These are phyloP conservation scores for Caenorhabditis afra DNA, from an alignment of 2,888 invertebrate genomes.

Conservation along the genomic window DNA sequence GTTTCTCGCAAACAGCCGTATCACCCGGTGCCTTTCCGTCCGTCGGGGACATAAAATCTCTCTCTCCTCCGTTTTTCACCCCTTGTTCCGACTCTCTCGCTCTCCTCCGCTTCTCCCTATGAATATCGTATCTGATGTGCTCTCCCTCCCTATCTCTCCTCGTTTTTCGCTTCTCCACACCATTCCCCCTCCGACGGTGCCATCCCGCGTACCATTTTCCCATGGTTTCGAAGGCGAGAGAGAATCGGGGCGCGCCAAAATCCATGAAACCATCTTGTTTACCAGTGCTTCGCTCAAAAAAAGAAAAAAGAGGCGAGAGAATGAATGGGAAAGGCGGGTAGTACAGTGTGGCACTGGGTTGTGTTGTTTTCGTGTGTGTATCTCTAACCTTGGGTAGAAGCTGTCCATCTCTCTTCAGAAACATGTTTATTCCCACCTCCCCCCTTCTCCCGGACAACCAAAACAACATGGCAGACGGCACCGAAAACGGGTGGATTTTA, in stretches of 20 bases:
- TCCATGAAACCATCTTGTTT: no score
- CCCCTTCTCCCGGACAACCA: neutral
- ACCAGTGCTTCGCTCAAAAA: no score
- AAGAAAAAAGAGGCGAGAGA: no score
- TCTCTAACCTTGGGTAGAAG: constrained; percentile 10
- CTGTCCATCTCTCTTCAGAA: neutral
- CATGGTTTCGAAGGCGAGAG: neutral
- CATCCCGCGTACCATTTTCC: neutral
- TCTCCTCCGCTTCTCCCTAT: no score
- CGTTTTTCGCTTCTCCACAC: neutral
- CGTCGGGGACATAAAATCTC: neutral
- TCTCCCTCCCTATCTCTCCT: neutral
- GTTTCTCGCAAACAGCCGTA: neutral
- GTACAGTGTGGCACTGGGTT: constrained; percentile 12
- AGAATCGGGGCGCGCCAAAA: no score
- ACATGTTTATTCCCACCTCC: constrained; percentile 5
- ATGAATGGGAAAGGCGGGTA: no score
- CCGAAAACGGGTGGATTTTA: constrained; percentile 6
- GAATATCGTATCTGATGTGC: neutral
- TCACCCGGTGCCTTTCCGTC: neutral
- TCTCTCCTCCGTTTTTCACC: neutral
- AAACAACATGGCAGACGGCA: constrained; percentile 6
- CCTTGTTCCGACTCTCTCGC: no score
- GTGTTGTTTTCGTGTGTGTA: neutral
- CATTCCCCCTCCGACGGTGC: neutral